Conservation (phyloP, 1,140 invertebrate genomes). For the Heliconius hewitsoni region DNA sequence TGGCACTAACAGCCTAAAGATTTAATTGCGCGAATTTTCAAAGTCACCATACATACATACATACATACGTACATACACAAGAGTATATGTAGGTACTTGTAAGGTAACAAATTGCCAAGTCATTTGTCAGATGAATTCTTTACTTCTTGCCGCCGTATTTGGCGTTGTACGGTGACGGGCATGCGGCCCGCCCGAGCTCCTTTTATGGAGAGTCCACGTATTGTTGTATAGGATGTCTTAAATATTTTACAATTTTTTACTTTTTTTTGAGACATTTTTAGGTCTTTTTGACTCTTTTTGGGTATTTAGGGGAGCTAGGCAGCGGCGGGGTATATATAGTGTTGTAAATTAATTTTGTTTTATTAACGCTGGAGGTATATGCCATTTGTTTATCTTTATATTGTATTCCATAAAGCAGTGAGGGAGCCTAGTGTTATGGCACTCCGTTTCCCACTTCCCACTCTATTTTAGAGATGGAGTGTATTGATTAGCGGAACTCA, state of each 20-base stretch:
- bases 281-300: slow-evolving; percentile 7
- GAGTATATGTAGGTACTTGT: neutral
- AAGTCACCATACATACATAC: neutral
- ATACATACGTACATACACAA: too few species aligned
- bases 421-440: neutral
- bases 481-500: neutral
- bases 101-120: slow-evolving; percentile 71
- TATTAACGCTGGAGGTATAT: neutral
- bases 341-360: neutral
- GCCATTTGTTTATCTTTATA: neutral
- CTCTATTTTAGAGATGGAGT: neutral
- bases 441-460: neutral
- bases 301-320: neutral
- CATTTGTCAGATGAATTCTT: slow-evolving; percentile 73
- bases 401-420: too few species aligned
- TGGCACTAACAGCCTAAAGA: neutral
- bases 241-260: slow-evolving; percentile 41
- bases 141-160: slow-evolving; percentile 67
- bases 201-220: slow-evolving; percentile 55
- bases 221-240: slow-evolving; percentile 52
- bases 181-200: slow-evolving; percentile 51
- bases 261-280: slow-evolving; percentile 36
- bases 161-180: slow-evolving; percentile 55
- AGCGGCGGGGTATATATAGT: neutral
- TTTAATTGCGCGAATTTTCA: slow-evolving; percentile 2